Conservation (phyloP, 2,888 invertebrate genomes). For the Drosophila nigritarsus region DNA sequence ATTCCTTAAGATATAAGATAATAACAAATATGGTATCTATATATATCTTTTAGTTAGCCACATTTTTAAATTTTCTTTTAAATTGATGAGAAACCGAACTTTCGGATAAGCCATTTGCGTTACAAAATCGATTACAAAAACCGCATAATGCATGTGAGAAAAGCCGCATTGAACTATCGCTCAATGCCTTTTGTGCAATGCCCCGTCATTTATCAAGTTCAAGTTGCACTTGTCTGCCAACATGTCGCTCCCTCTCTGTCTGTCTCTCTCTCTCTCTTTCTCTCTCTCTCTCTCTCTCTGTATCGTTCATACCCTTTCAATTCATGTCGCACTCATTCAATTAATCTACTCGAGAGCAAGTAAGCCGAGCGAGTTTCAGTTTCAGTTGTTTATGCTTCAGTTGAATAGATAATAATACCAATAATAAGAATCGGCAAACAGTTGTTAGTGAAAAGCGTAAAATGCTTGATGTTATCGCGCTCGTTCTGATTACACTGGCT, state of each 20-base stretch:
- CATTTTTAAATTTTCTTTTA: background rate
- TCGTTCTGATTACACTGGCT: slow-evolving; percentile 56
- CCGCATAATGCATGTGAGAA: background rate
- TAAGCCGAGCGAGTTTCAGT: background rate
- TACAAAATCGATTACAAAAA: background rate
- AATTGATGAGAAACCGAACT: background rate
- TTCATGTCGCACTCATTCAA: background rate
- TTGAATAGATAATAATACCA: slow-evolving; percentile 8
- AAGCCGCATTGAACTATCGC: slow-evolving; percentile 7
- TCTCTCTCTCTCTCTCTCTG: background rate
- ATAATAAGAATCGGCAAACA: slow-evolving; percentile 14
- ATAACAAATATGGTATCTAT: background rate
- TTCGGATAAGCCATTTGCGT: background rate
- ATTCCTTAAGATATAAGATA: background rate
- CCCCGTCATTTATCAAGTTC: slow-evolving; percentile 29
- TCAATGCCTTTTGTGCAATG: slow-evolving; percentile 11
- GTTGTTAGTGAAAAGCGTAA: slow-evolving; percentile 46
- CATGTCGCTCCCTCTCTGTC: background rate
- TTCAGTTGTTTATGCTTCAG: slow-evolving; percentile 14
- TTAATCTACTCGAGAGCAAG: slow-evolving; percentile 3
- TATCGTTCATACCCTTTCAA: background rate
- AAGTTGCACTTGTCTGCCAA: background rate
- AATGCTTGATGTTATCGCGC: slow-evolving; percentile 67
- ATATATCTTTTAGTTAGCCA: background rate
- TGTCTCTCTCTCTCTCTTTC: no score